A percentile compares a stretch with the other conserved stretches of the same genome.
These are phyloP conservation scores for Ploceus nigricollis DNA, from an alignment of 2,113 vertebrate genomes.

Conservation along the genomic window DNA sequence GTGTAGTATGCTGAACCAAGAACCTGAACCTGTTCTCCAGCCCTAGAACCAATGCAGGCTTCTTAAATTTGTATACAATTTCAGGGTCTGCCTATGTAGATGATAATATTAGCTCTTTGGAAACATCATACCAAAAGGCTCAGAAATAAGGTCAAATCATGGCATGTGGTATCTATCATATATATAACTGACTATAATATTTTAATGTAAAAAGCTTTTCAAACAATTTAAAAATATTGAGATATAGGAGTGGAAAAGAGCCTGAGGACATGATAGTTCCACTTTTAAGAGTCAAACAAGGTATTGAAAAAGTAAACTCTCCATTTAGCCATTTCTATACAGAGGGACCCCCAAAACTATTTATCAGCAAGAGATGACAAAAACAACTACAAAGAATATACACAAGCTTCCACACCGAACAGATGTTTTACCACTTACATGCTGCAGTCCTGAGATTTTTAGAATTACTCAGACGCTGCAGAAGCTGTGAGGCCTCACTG, in stretches of 20 bases:
- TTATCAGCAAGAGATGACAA: constrained; percentile 36
- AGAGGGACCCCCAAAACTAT: neutral
- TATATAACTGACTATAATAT: neutral
- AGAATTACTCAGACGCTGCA: neutral
- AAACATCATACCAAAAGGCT: neutral
- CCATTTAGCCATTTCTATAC: neutral
- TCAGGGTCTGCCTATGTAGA: neutral
- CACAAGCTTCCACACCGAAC: neutral
- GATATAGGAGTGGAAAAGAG: neutral
- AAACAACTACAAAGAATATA: constrained; percentile 38
- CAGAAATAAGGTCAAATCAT: neutral
- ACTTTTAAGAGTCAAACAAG: neutral
- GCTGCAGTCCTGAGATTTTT: constrained; percentile 37
- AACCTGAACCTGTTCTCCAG: neutral
- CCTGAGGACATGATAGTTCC: neutral
- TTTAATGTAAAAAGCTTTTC: neutral
- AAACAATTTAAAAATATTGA: neutral
- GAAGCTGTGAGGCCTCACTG: constrained; percentile 23
- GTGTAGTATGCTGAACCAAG: neutral
- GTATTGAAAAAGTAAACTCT: neutral
- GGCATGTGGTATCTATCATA: neutral
- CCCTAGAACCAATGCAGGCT: neutral
- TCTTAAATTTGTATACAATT: neutral
- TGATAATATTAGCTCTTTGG: neutral
- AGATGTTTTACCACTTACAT: constrained; percentile 51